Evolutionary conservation across 2,797 vertebrate species (phyloP).

Genomic region (Microctenopoma steveboyesi): DNA sequence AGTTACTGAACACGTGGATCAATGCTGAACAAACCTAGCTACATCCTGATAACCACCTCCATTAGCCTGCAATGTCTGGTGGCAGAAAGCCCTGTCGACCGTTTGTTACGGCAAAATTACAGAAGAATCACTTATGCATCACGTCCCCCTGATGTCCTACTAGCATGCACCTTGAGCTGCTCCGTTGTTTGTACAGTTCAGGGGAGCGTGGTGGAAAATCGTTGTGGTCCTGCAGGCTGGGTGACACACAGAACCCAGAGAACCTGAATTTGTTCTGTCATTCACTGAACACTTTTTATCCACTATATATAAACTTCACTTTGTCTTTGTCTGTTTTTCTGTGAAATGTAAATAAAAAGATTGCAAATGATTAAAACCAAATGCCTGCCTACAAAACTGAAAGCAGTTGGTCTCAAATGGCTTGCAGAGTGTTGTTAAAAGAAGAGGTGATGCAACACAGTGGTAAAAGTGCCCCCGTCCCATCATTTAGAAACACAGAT

Average conservation of each 20-base stretch:
- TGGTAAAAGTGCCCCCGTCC: no score
- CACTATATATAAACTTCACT: not conserved
- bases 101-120: conserved; percentile 58
- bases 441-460: no score
- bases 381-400: no score
- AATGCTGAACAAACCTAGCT: conserved; percentile 54
- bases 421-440: no score
- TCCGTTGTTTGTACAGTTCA: conserved; percentile 23
- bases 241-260: not conserved
- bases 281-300: not conserved
- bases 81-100: conserved; percentile 62
- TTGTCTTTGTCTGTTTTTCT: not conserved
- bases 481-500: no score
- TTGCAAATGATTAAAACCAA: no score
- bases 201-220: conserved; percentile 9
- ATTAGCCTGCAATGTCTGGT: conserved; percentile 43
- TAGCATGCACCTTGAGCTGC: conserved; percentile 34
- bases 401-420: no score
- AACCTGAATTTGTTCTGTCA: not conserved
- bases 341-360: no score
- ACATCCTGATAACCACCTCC: conserved; percentile 45
- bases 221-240: not conserved
- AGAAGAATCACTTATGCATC: conserved; percentile 55
- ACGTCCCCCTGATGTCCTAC: conserved; percentile 43
- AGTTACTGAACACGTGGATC: conserved; percentile 72